Evolutionary conservation across 2,888 invertebrate genomes (phyloP), one percentile per base, ranked within the genome.

Genomic region (Apotomis turbidana): DNA sequence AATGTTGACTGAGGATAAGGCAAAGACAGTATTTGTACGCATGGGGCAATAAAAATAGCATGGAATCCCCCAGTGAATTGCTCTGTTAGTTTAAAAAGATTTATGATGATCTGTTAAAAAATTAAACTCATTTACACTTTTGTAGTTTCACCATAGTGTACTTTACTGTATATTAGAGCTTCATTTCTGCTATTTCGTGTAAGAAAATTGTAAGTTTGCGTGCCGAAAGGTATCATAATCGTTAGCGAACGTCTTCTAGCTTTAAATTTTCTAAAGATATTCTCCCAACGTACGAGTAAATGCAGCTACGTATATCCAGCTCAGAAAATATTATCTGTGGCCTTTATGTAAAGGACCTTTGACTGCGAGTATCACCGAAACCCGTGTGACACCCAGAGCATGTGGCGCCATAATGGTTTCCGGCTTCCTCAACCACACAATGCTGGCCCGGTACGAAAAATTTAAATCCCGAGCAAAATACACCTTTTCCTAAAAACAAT

Each of bases 381-480:
- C 84, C 84, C 84, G 81, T 81, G 80, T 83, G 85, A 86, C 86
- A 87, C 83, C 81, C 80, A 79, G 81, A 83, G 87, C 89, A 88
- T 85, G 87, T 86, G 87, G 83, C 83, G 84, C 85, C 82, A 82
- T 91, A 91, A 91, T 91, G 91, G 91, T 83, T 91, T 91, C 91
- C 91, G 84, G 90, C 84, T 91, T 90, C 89, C 90, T 89, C 76
- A 82, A 81, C 83, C 81, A 78, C 87, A 88, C 90, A 90, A 90
- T 90, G 83, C 70, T 68, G 76, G 80, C 82, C 80, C 84, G 81
- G 83, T 84, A 87, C 85, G 84, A 87, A 90, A 89, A 88, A 87
- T 85, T 84, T 85, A 84, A 87, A 87, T 81, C 79, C 79, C 71
- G 52, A 67, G 77, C 78, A 75, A 80, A 81, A 84, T 79, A 78